Percentiles rank a stretch among this genome's conserved stretches.
Evolutionary conservation across 2,113 vertebrate genomes (phyloP).

Genomic region (Callospermophilus lateralis): DNA sequence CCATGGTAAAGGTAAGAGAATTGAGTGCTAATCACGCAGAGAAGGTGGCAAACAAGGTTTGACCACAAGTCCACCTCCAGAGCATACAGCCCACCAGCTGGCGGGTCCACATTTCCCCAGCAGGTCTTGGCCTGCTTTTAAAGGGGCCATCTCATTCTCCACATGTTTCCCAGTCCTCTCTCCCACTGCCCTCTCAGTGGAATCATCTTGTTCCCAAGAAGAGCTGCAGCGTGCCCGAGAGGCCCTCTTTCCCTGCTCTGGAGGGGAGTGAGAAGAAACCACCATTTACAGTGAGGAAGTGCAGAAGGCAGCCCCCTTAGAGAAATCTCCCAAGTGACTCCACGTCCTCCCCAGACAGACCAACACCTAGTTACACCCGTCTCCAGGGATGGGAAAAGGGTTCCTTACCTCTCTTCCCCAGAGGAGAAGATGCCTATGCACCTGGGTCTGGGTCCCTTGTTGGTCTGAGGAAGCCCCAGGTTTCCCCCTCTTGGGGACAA

Average conservation of each 20-base stretch:
- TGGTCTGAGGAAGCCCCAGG: neutral
- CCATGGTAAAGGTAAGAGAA: neutral
- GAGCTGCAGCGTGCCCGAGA: neutral
- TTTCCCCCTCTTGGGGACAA: neutral
- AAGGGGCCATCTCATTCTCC: rapidly evolving
- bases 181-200: rapidly evolving
- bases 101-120: rapidly evolving
- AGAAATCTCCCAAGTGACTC: neutral
- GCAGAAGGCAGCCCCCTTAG: neutral
- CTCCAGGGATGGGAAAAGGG: neutral
- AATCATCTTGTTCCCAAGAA: too few species aligned
- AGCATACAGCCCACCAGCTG: rapidly evolving
- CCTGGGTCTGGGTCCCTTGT: neutral
- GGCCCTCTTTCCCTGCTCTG: neutral
- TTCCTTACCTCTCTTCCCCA: neutral
- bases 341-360: neutral
- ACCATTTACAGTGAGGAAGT: neutral
- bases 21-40: neutral
- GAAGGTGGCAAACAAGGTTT: rapidly evolving
- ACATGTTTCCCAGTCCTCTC: rapidly evolving
- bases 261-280: rapidly evolving
- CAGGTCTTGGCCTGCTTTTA: rapidly evolving
- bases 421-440: neutral
- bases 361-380: neutral
- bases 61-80: rapidly evolving